Percentiles rank a stretch among this genome's conserved stretches.
Conservation (phyloP, 2,113 vertebrate genomes). For the Bungarus multicinctus region DNA sequence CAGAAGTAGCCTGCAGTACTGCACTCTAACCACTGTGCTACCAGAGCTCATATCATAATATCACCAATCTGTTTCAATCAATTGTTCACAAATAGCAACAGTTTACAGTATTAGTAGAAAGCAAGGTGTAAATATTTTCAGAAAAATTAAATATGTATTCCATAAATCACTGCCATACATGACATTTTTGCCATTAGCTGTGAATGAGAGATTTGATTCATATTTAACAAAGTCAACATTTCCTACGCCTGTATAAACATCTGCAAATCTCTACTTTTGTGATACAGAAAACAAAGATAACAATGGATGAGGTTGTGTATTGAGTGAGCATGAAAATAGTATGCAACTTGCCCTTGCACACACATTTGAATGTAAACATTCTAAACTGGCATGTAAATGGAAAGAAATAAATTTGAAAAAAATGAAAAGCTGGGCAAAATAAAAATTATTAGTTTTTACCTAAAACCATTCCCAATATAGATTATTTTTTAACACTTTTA, state of each 20-base stretch:
- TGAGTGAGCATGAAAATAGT: background rate
- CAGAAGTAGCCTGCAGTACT: too few species aligned
- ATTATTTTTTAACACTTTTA: background rate
- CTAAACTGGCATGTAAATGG: background rate
- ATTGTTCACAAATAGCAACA: background rate
- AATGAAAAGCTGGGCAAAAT: background rate
- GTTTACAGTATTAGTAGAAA: background rate
- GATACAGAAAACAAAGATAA: background rate
- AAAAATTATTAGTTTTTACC: background rate
- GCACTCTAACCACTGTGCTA: too few species aligned
- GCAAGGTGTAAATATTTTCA: background rate
- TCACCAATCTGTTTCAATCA: background rate
- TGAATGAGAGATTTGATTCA: background rate
- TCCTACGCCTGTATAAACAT: background rate
- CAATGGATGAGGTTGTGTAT: background rate
- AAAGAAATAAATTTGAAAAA: background rate
- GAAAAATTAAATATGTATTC: too few species aligned
- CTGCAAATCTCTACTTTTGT: background rate
- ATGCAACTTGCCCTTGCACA: background rate
- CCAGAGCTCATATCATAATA: background rate
- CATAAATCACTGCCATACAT: background rate
- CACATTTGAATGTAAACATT: background rate
- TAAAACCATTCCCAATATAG: background rate
- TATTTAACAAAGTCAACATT: background rate
- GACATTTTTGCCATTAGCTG: background rate